Conservation (phyloP, 2,797 vertebrate genomes). For the Kryptopterus vitreolus region DNA sequence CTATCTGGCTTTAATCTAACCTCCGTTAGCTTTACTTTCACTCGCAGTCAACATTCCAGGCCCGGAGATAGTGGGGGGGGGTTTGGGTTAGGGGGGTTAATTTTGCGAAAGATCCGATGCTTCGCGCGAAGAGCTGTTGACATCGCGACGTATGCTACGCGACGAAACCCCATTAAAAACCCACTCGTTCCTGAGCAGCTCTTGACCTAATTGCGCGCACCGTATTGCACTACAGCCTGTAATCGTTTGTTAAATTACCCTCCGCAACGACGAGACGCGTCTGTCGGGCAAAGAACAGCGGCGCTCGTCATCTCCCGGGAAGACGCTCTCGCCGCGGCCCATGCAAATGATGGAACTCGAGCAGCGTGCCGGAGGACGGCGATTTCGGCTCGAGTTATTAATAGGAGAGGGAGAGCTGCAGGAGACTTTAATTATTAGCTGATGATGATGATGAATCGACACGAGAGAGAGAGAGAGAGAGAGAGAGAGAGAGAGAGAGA, state of each 20-base stretch:
- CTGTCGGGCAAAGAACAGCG: slow-evolving; percentile 23
- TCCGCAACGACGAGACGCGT: slow-evolving; percentile 11
- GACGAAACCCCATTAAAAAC: slow-evolving; percentile 33
- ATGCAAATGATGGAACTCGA: slow-evolving; percentile 39
- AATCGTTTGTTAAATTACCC: slow-evolving; percentile 43
- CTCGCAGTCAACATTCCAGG: neutral
- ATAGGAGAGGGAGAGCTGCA: slow-evolving; percentile 23
- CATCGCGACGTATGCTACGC: slow-evolving; percentile 13
- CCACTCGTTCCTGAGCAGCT: slow-evolving; percentile 23
- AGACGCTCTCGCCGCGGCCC: slow-evolving; percentile 18
- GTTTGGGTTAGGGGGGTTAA: too few species aligned
- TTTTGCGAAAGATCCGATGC: neutral
- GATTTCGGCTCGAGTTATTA: slow-evolving; percentile 26
- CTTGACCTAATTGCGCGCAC: slow-evolving; percentile 33
- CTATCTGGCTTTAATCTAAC: neutral
- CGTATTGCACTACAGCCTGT: slow-evolving; percentile 34
- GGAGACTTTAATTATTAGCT: slow-evolving; percentile 72
- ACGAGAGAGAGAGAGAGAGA: slow-evolving; percentile 37
- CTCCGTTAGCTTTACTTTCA: neutral
- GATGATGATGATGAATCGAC: slow-evolving; percentile 72
- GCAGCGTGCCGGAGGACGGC: neutral
- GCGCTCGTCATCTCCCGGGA: slow-evolving; percentile 27
- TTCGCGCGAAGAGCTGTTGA: slow-evolving; percentile 22
- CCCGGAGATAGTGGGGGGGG: too few species aligned
- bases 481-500: neutral